Base-by-base conservation (phyloP, 2,888 invertebrate genomes). In the Trimorus sp. region DNA sequence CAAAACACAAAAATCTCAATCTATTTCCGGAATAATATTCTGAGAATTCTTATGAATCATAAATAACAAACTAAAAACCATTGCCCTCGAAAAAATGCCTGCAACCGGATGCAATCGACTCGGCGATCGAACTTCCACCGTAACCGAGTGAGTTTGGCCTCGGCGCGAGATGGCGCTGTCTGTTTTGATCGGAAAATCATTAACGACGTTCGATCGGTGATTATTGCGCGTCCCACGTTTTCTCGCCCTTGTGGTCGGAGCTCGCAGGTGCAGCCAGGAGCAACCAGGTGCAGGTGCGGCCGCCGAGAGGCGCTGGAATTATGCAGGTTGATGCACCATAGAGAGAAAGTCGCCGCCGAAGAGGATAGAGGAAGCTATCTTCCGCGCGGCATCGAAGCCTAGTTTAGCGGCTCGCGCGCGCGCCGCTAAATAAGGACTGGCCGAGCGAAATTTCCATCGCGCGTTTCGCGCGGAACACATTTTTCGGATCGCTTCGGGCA, bases 281-380 rank as follows among this genome's bases (percentile, higher is more conserved):
- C 58, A 48, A 63, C 51, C 77, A 71, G 65, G 63, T 40, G 78
- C 78, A 78, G 78, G 78, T 79, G 78, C 78, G 68, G 78, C 78
- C 40, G 58, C 40, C 63, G 48, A 38, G 77, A 70, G 65, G 40
- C 70, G 60, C 58, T 53, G 59, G 56, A 78, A 78, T 78, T 71
- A 78, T 78, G 78, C 78, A 78, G 78, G 78, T 78, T 78, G 78
- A 78, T 78, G 78, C 63, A 78, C 77, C 70, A 53, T 59, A 59
- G 77, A 65, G 77, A 78, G 78, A 78, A 78, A 78, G 78, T 78
- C 66, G 66, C 58, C n/a, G 62, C 48, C 56, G 45, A 78, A 78
- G 78, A 78, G 60, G 78, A 78, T 71, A 78, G 71, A 78, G 71
- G 71, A 78, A 78, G 66, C 71, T 71, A 78, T 71, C 71, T 78